These are phyloP conservation scores for Dryocosmus kuriphilus DNA, from an alignment of 2,888 invertebrate species.

Conservation along the genomic window DNA sequence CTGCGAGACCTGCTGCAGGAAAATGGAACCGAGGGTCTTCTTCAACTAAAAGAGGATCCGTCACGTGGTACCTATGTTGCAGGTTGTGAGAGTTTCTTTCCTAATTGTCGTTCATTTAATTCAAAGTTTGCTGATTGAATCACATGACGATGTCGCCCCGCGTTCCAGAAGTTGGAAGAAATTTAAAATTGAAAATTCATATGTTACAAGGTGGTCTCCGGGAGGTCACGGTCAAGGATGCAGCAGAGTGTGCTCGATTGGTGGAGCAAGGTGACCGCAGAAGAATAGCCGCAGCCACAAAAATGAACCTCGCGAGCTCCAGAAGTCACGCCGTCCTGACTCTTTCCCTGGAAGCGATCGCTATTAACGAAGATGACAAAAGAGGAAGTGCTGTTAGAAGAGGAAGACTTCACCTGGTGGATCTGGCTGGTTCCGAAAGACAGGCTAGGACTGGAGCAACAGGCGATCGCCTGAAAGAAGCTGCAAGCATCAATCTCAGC, in stretches of 20 bases:
- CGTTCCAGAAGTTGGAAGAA: too few species aligned
- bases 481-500: conserved; percentile 93
- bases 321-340: conserved; percentile 94
- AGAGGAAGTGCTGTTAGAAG: conserved; percentile 79
- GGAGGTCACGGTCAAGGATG: conserved; percentile 83
- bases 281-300: conserved; percentile 89
- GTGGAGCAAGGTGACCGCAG: conserved; percentile 89
- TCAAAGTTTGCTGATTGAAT: too few species aligned
- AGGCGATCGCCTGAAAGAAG: conserved; percentile 91
- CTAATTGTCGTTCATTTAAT: too few species aligned
- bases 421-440: conserved; percentile 92
- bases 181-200: too few species aligned
- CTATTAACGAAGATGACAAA: conserved; percentile 74
- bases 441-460: conserved; percentile 91
- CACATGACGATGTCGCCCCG: too few species aligned
- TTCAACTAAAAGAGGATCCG: conserved; percentile 69
- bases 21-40: conserved; percentile 76
- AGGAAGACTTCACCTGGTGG: conserved; percentile 91
- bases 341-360: conserved; percentile 89
- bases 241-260: conserved; percentile 86
- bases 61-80: conserved; percentile 84
- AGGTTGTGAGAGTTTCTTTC: too few species aligned
- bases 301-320: conserved; percentile 93
- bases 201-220: conserved; percentile 78
- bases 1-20: conserved; percentile 84